Percentiles rank a stretch among this genome's conserved stretches.
These are phyloP conservation scores for Paralichthys olivaceus DNA, from an alignment of 2,113 vertebrate species.

Conservation along the genomic window DNA sequence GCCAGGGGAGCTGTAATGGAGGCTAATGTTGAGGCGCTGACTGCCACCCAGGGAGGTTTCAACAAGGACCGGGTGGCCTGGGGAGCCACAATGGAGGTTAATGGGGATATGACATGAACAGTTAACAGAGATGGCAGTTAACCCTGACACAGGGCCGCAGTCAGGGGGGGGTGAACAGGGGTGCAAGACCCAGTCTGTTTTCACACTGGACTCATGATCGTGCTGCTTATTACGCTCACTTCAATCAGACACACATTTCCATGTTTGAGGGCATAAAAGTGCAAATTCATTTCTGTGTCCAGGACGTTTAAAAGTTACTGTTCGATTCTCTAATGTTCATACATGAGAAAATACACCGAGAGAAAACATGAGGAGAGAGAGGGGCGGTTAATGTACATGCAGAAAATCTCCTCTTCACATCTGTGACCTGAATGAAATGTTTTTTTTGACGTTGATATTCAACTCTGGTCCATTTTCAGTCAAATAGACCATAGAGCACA, in stretches of 20 bases:
- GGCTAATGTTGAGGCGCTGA: conserved; percentile 79
- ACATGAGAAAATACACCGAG: too few relatives aligned
- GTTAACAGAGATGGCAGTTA: conserved; percentile 82
- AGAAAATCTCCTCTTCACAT: too few relatives aligned
- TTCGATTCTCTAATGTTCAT: too few relatives aligned
- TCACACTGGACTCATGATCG: conserved; percentile 3
- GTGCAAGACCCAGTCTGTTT: conserved; percentile 12
- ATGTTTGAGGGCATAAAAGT: neutral
- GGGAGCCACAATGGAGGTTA: conserved; percentile 78
- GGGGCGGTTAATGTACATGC: too few relatives aligned
- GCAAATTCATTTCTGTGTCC: neutral
- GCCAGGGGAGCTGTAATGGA: conserved; percentile 81
- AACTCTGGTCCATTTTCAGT: too few relatives aligned
- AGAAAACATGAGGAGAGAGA: too few relatives aligned
- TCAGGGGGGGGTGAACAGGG: neutral
- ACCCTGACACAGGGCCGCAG: conserved; percentile 68
- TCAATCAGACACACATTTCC: neutral
- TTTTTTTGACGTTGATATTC: too few relatives aligned
- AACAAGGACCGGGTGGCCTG: conserved; percentile 64
- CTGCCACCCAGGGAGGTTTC: conserved; percentile 75
- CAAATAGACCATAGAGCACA: too few relatives aligned
- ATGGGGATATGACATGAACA: conserved; percentile 81
- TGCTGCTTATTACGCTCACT: neutral
- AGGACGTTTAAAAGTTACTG: too few relatives aligned
- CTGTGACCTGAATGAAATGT: too few relatives aligned